Evolutionary conservation across 2,888 invertebrate genomes (phyloP), one percentile per base, ranked within the genome.

Genomic region (Bombylius major): DNA sequence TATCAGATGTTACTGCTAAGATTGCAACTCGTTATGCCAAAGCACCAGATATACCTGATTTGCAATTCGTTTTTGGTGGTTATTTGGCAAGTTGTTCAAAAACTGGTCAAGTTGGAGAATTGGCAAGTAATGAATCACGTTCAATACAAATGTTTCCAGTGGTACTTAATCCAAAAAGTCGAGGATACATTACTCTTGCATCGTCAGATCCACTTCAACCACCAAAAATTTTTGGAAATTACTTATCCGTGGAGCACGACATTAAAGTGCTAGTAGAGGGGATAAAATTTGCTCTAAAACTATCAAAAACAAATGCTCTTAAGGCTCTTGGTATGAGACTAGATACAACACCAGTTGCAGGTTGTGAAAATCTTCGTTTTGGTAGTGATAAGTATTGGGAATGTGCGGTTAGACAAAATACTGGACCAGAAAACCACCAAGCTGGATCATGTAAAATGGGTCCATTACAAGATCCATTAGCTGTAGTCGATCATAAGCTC

Each of bases 51-150:
- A 86, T 87, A 67, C 93, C 93, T 0, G 93, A 94, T 69, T 70
- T 93, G 9, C 91, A 94, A 69, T 78, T 84, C 62, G 91, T 91
- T 75, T 93, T 93, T 72, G 87, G 89, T 9, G 92, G 87, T 4
- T 92, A 85, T 73, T 75, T 91, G 58, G 90, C 90, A 0, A 86
- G 89, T 69, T 91, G 90, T 68, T 88, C 90, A 2, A 82, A 82
- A 67, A 90, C 90, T 0, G 90, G 90, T 33, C 88, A 88, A 80
- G 89, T 90, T 5, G 90, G 90, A 0, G 90, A 90, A 70, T 75
- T 80, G 47, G 75, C 83, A 0, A 86, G 83, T 56, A 83, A 85
- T 64, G 79, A 79, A 52, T 82, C 84, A 12, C 75, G 90, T 8
- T 77, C 78, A 51, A 82, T 90, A 54, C 82, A 82, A 65, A 83